Conservation (phyloP, 2,888 invertebrate genomes). For the Tetranychus piercei region DNA sequence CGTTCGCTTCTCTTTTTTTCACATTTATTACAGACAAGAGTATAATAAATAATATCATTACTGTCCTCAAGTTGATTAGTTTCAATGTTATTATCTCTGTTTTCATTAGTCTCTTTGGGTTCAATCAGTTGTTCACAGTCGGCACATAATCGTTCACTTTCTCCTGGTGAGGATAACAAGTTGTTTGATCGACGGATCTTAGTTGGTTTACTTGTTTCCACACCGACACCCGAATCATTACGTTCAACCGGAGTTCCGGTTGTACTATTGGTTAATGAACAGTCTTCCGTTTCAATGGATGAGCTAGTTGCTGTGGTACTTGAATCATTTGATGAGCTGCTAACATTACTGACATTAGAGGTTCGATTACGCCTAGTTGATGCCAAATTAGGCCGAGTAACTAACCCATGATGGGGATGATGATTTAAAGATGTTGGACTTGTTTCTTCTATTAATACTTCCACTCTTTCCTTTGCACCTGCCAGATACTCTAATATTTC, state of each 20-base stretch:
- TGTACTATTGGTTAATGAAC: conserved; percentile 9
- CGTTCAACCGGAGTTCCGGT: conserved; percentile 51
- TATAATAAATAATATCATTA: conserved; percentile 4
- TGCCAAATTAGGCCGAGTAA: background rate
- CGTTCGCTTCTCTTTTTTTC: conserved; percentile 67
- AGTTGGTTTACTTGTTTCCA: conserved; percentile 70
- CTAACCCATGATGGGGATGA: background rate
- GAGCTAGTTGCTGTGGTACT: conserved; percentile 16
- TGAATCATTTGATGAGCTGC: conserved; percentile 20
- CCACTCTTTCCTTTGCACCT: conserved; percentile 36
- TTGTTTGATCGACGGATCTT: conserved; percentile 32
- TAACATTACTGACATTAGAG: conserved; percentile 19
- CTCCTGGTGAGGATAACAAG: conserved; percentile 24
- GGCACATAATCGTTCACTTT: conserved; percentile 48
- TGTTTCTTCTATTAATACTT: conserved; percentile 10
- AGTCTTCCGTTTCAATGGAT: conserved; percentile 16
- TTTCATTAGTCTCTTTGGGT: conserved; percentile 40
- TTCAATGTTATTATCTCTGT: conserved; percentile 16
- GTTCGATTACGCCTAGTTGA: conserved; percentile 20
- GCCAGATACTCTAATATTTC: conserved; percentile 74
- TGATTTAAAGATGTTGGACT: background rate
- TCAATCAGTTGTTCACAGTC: conserved; percentile 68
- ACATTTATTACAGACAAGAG: conserved; percentile 54
- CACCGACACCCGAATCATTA: conserved; percentile 79
- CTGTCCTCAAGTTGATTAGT: background rate